Conservation (phyloP, 1,140 invertebrate species). For the Mylabris phalerata region DNA sequence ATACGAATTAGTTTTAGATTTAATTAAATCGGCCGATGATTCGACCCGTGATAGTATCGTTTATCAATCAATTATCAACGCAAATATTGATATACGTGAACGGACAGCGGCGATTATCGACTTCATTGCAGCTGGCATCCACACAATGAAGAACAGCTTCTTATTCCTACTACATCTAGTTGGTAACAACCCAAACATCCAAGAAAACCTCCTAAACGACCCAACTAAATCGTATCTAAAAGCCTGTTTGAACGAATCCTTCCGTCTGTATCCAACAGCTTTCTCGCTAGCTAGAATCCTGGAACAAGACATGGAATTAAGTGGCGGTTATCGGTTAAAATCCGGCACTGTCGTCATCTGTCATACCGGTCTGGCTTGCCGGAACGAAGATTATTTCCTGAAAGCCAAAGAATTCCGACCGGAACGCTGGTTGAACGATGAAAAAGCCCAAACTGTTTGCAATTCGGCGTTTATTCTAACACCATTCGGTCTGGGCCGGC, state of each 20-base stretch:
- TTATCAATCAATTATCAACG: constrained; percentile 65
- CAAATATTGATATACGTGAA: constrained; percentile 66
- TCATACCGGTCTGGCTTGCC: constrained; percentile 76
- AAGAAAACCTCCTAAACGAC: constrained; percentile 71
- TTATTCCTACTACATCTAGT: constrained; percentile 72
- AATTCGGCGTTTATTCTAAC: constrained; percentile 59
- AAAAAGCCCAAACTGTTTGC: constrained; percentile 40
- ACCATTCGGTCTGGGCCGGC: constrained; percentile 79
- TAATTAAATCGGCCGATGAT: constrained; percentile 61
- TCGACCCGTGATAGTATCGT: constrained; percentile 57
- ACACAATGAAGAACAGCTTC: constrained; percentile 76
- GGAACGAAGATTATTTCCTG: constrained; percentile 70
- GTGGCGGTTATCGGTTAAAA: constrained; percentile 62
- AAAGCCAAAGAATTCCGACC: constrained; percentile 68
- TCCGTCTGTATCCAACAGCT: constrained; percentile 75
- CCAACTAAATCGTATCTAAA: constrained; percentile 59
- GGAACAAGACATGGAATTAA: constrained; percentile 67
- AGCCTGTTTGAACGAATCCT: constrained; percentile 82
- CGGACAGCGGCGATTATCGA: constrained; percentile 80
- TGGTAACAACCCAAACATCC: constrained; percentile 60
- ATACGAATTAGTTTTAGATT: constrained; percentile 74
- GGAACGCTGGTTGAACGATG: constrained; percentile 67
- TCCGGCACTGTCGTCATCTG: constrained; percentile 79
- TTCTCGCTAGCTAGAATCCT: constrained; percentile 74
- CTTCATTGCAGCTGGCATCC: constrained; percentile 79